A percentile compares a stretch with the other conserved stretches of the same genome.
Evolutionary conservation across 2,113 vertebrate species (phyloP).

Genomic region (Antennarius striatus): DNA sequence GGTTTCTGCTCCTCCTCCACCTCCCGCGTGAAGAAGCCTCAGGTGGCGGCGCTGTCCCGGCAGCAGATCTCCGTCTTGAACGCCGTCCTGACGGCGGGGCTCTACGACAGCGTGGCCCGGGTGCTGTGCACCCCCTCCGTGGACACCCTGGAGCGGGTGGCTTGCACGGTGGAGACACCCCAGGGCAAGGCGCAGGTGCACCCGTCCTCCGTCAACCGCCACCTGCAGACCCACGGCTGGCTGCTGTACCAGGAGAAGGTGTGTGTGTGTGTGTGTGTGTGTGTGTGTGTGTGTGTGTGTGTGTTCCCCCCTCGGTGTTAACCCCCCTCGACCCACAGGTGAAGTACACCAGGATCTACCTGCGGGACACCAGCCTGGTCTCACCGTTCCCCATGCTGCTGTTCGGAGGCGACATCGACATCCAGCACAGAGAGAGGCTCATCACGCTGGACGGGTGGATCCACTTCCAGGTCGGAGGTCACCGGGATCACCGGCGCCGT

Average conservation of each 20-base stretch:
- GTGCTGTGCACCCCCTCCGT: slow-evolving; percentile 86
- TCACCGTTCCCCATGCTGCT: slow-evolving; percentile 93
- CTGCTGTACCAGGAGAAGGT: slow-evolving; percentile 98
- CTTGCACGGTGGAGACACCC: slow-evolving; percentile 89
- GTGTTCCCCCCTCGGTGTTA: background rate
- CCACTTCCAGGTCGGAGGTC: slow-evolving; percentile 88
- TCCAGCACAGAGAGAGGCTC: slow-evolving; percentile 93
- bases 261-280: slow-evolving; percentile 1
- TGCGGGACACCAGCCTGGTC: slow-evolving; percentile 91
- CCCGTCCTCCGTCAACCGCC: slow-evolving; percentile 92
- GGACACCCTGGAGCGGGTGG: slow-evolving; percentile 87
- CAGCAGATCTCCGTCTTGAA: slow-evolving; percentile 87
- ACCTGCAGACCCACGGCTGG: slow-evolving; percentile 92
- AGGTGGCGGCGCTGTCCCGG: slow-evolving; percentile 64
- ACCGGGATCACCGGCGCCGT: rapidly evolving
- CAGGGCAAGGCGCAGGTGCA: slow-evolving; percentile 95
- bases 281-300: slow-evolving; percentile 62
- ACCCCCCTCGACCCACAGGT: slow-evolving; percentile 77
- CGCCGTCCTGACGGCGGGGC: slow-evolving; percentile 89
- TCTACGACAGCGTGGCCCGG: slow-evolving; percentile 92
- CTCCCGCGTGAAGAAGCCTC: slow-evolving; percentile 32
- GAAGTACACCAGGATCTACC: slow-evolving; percentile 90
- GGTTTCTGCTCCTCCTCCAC: slow-evolving; percentile 82
- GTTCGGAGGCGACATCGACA: slow-evolving; percentile 95
- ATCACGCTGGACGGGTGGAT: slow-evolving; percentile 95